Conservation (phyloP, 2,113 vertebrate genomes). For the Eira barbara region DNA sequence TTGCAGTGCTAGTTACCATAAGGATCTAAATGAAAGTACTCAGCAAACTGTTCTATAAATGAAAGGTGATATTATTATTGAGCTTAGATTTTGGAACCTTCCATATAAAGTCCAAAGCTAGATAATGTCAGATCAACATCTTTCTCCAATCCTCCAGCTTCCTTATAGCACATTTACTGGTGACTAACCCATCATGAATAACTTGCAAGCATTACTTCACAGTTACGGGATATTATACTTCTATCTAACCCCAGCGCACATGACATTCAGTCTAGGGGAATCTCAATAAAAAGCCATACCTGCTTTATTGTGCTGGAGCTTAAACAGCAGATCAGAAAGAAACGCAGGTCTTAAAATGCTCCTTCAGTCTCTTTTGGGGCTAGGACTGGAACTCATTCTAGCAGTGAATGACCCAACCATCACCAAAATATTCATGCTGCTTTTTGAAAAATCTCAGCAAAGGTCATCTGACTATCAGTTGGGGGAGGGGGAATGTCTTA, state of each 20-base stretch:
- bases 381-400: background rate
- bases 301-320: background rate
- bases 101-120: slow-evolving; percentile 18
- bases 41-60: background rate
- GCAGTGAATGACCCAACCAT: background rate
- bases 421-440: background rate
- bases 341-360: background rate
- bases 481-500: background rate
- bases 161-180: background rate
- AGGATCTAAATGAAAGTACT: slow-evolving; percentile 24
- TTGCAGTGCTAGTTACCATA: background rate
- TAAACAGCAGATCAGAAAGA: background rate
- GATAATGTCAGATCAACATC: background rate
- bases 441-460: background rate
- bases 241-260: background rate
- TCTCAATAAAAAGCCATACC: background rate
- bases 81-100: background rate
- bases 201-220: background rate
- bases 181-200: background rate
- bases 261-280: background rate
- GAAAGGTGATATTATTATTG: background rate
- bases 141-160: background rate
- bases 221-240: background rate
- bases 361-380: background rate
- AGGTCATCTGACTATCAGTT: background rate